These are phyloP conservation scores for Caenorhabditis parvicauda DNA, from an alignment of 2,888 invertebrate genomes.

Conservation along the genomic window DNA sequence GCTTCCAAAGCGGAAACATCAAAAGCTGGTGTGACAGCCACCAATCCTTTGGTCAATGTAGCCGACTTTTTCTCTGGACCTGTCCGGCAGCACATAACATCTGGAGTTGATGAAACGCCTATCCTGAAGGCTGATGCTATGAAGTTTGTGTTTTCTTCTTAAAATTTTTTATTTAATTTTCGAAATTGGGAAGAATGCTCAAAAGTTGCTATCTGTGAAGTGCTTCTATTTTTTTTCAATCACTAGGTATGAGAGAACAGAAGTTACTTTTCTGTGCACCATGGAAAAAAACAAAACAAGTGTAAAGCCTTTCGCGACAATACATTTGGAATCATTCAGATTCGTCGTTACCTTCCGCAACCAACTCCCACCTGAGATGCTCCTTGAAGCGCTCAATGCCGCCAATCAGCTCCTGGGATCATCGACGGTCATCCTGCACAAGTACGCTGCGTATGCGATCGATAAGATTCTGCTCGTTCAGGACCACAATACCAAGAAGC, in stretches of 20 bases:
- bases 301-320: too few species aligned
- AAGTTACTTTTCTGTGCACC: too few species aligned
- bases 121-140: constrained; percentile 91
- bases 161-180: background rate
- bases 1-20: constrained; percentile 85
- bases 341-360: constrained; percentile 89
- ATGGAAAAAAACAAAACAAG: too few species aligned
- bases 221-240: too few species aligned
- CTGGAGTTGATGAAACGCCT: constrained; percentile 62
- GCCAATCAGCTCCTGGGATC: constrained; percentile 22
- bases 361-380: constrained; percentile 78
- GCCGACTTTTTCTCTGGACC: constrained; percentile 84
- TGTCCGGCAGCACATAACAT: constrained; percentile 80
- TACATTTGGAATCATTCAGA: constrained; percentile 7
- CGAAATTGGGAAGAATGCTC: background rate
- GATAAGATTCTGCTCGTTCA: constrained; percentile 78
- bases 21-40: constrained; percentile 65
- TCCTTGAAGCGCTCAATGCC: constrained; percentile 71
- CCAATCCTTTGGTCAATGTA: constrained; percentile 72
- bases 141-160: constrained; percentile 69
- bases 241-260: too few species aligned
- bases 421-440: constrained; percentile 68
- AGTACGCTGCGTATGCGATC: constrained; percentile 87
- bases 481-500: constrained; percentile 6
- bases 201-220: background rate